phyloP scores from a whole-genome alignment of 2,888 invertebrate species.

The Drosophila birchii region DNA sequence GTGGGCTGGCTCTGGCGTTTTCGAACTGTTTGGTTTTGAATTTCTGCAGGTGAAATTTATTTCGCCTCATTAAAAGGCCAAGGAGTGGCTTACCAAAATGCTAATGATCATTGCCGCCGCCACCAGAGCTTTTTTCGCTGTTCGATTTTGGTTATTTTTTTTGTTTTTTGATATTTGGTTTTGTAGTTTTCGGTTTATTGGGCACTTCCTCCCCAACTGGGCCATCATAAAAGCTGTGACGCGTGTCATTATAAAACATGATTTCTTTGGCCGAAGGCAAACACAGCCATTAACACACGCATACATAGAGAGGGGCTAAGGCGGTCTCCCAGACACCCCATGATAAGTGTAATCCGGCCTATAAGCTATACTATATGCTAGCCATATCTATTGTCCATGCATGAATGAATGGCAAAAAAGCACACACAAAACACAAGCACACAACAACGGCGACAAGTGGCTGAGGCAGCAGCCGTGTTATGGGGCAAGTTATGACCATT shows the following conservation, averaged over 20 bases:
- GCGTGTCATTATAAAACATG: constrained; percentile 57
- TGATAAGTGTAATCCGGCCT: constrained; percentile 38
- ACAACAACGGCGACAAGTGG: constrained; percentile 22
- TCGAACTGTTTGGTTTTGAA: constrained; percentile 36
- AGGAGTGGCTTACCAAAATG: constrained; percentile 57
- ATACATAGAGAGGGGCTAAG: neutral
- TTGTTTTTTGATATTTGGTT: constrained; percentile 1
- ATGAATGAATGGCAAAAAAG: constrained; percentile 39
- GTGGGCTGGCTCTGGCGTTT: constrained; percentile 36
- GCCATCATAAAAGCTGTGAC: constrained; percentile 40
- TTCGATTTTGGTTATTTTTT: constrained; percentile 1
- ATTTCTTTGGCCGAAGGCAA: constrained; percentile 60
- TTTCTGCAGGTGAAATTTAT: constrained; percentile 71
- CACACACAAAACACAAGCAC: neutral
- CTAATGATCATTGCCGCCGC: constrained; percentile 36
- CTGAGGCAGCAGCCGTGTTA: neutral
- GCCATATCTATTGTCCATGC: constrained; percentile 20
- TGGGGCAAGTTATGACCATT: constrained; percentile 14
- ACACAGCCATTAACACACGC: constrained; percentile 43
- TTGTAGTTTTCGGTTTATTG: constrained; percentile 26
- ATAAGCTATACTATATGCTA: constrained; percentile 5
- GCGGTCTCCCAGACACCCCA: constrained; percentile 12
- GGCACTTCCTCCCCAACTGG: constrained; percentile 38
- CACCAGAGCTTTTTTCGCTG: neutral
- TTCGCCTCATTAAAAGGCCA: constrained; percentile 33